Base-by-base conservation (phyloP, 1,140 invertebrate genomes). In the Aphelinus atriplicis region DNA sequence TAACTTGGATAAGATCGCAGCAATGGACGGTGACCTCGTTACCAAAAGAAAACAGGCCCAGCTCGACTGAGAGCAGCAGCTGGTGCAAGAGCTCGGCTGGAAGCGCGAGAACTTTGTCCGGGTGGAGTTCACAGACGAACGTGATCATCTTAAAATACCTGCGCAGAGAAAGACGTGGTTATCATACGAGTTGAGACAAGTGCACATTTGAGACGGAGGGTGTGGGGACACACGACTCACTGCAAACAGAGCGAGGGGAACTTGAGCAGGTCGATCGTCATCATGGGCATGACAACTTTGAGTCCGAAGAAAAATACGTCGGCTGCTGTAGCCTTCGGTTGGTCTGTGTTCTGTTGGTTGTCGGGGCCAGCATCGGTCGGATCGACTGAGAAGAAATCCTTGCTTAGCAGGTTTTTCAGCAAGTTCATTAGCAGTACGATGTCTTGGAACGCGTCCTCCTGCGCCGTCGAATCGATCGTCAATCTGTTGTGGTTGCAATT, bases 401-500 rank as follows among this genome's bases (percentile, higher is more conserved):
- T 94, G 3, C 90, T 91, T 47, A 94, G 85, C 9, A 95, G 84
- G 83, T 92, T 92, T 1, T 90, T 93, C 1, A 95, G 83, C 55
- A 95, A 82, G 80, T 94, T 91, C 89, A 95, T 91, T 1, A 95
- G 85, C 42, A 94, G 80, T 43, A 92, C 83, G 74, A 95, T 90
- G 84, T 95, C 94, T 80, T 92, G 89, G 82, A 91, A 95, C 47
- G 91, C 90, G 68, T 95, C 93, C 80, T 95, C 94, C 78, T 91
- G 90, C 2, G 92, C 91, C 6, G 90, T 90, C 10, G 86, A 78
- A 75, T 93, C 91, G 3, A 84, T 78, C 3, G 88, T 90, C 9
- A 89, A 69, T 63, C 89, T 81, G 74, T 88, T 88, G 2, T 86
- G 87, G 81, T 92, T 93, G 82, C 89, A 91, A 77, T 91, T 90